Conservation (phyloP, 2,113 vertebrate species). For the Python bivittatus region DNA sequence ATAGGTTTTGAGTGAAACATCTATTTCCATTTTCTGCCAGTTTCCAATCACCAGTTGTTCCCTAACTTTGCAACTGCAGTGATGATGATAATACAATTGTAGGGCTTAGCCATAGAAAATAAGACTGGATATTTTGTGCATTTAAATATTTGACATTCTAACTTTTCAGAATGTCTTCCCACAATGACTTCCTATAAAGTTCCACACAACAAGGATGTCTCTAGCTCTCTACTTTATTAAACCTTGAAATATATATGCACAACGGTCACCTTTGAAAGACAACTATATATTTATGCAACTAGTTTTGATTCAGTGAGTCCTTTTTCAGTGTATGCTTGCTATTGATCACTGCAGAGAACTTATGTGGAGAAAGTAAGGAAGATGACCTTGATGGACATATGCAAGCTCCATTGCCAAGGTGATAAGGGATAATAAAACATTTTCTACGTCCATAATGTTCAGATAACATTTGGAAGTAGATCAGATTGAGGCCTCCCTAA, state of each 20-base stretch:
- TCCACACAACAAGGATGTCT: no score
- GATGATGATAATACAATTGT: neutral
- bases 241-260: neutral
- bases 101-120: neutral
- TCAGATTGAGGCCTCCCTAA: neutral
- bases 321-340: neutral
- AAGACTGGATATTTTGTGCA: no score
- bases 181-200: no score
- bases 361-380: no score
- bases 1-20: neutral
- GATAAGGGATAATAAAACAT: no score
- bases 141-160: no score
- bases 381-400: no score
- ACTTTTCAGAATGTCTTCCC: no score
- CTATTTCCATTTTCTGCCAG: neutral
- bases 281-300: neutral
- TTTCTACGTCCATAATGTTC: no score
- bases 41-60: no score
- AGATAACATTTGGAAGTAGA: neutral
- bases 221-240: neutral
- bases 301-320: no score
- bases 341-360: neutral
- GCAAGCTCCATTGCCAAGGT: no score
- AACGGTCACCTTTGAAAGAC: neutral
- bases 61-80: neutral